Evolutionary conservation across 2,113 vertebrate species (phyloP), one percentile per base, ranked within the genome.

Genomic region (Cebidichthys violaceus): DNA sequence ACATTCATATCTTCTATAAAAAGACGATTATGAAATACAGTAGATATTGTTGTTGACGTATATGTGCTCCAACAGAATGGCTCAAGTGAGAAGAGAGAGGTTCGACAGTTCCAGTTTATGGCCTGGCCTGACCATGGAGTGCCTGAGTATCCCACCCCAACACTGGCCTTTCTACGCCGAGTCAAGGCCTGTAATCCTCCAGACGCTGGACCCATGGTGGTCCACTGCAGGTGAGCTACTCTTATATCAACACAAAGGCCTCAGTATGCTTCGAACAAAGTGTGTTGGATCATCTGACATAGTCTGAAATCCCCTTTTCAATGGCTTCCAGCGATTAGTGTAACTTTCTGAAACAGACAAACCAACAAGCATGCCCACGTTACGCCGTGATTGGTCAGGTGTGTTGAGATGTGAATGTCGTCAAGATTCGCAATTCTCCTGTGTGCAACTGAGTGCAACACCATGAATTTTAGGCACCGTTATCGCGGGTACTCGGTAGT

Each of bases 121-220:
- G 97, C 97, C 59, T 99, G 98, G 98, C 98, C 98, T 0, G 98
- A 99, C 88, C 98, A 99, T 0, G 98, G 98, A 1, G 98, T 99
- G 35, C 98, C 98, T 0, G 97, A 99, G 88, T 98, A 98, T 83
- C 97, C 98, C 0, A 98, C 98, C 15, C 96, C 97, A 0, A 98
- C 96, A 70, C 91, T 99, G 62, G 96, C 97, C 86, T 99, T 99
- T 91, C 93, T 99, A 78, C 95, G 97, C 60, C 94, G 97, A 45
- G 96, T 99, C 83, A 97, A 97, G 91, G 94, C 97, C 79, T 98
- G 97, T 90, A 97, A 98, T 89, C 96, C 98, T 0, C 93, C 96
- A 0, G 98, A 99, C 5, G 96, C 97, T 0, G 98, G 98, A 43
- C 97, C 98, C 72, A 97, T 99, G 96, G 96, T 99, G 88, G 98